Percentiles rank a stretch among this genome's conserved stretches.
Evolutionary conservation across 2,113 vertebrate species (phyloP).

Genomic region (Eublepharis macularius): DNA sequence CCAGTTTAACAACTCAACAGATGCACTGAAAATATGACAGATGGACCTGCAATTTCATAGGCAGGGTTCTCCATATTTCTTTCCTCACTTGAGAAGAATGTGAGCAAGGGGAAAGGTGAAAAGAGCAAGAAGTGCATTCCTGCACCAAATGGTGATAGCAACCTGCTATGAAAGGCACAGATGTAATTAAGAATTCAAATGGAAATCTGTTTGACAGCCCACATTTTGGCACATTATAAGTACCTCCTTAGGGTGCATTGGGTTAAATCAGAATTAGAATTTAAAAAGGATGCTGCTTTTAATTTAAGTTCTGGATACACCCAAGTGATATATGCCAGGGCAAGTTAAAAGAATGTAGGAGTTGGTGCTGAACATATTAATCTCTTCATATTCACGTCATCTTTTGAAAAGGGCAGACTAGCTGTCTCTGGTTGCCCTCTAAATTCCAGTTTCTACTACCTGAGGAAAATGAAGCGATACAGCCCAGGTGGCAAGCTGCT

Average conservation of each 20-base stretch:
- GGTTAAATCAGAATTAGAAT: constrained; percentile 6
- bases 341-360: neutral
- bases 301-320: neutral
- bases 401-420: constrained; percentile 5
- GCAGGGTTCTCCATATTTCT: constrained; percentile 49
- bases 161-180: constrained; percentile 10
- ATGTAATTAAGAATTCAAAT: constrained; percentile 37
- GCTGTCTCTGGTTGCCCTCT: neutral
- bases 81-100: constrained; percentile 54
- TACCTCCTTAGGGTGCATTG: neutral
- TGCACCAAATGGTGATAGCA: constrained; percentile 34
- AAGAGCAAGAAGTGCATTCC: neutral
- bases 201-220: constrained; percentile 7
- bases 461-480: neutral
- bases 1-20: constrained; percentile 61
- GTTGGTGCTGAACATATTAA: neutral
- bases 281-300: neutral
- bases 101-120: constrained; percentile 25
- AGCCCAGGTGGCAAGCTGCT: neutral
- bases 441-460: neutral
- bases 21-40: constrained; percentile 59
- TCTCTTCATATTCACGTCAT: constrained; percentile 9
- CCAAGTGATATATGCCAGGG: constrained; percentile 3
- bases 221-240: neutral
- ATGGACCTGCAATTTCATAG: constrained; percentile 55